Evolutionary conservation across 2,797 vertebrate species (phyloP), one percentile per base, ranked within the genome.

Genomic region (Tokudaia muenninki): DNA sequence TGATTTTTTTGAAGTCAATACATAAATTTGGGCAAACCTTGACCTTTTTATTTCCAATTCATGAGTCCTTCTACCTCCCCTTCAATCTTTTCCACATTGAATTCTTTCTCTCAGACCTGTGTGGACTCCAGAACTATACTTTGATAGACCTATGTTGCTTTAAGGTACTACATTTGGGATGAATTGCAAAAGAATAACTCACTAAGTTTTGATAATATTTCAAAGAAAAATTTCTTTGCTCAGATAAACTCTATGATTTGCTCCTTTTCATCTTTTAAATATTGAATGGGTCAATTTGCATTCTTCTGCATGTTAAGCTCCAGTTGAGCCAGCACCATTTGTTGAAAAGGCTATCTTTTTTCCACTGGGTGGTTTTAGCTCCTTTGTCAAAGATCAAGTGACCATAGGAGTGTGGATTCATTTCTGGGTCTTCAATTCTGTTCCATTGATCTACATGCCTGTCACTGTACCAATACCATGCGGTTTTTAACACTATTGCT

Each of bases 1-100:
- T 87, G 44, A 83, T 14, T 91, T 94, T 94, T 80, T 88, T 80
- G 22, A 97, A 77, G 47, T 2, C 29, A 94, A 22, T 37, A 91
- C 47, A 87, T 29, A 26, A 77, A 17, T 91, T 75, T 21, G 19
- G 37, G 5, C 81, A 87, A 94, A 94, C 31, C 2, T 65, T 93
- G 55, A 92, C 57, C 29, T 91, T 90, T 79, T 87, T 12, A 82
- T 93, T 94, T 44, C 17, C 78, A 92, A 55, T 34, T 94, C 24
- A 90, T 0, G 63, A 87, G 91, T 94, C 50, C 24, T 84, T 87
- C 24, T 83, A n/a, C 26, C 84, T 78, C 50, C 26, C 26, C 31
- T 31, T 57, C 82, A 50, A 29, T 26, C 89, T 59, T 50, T 87
- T 50, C 41, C 41, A 75, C 31, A 59, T n/a, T 90, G 21, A 63